Conservation (phyloP, 2,113 vertebrate genomes). For the Cephalophus harveyi region DNA sequence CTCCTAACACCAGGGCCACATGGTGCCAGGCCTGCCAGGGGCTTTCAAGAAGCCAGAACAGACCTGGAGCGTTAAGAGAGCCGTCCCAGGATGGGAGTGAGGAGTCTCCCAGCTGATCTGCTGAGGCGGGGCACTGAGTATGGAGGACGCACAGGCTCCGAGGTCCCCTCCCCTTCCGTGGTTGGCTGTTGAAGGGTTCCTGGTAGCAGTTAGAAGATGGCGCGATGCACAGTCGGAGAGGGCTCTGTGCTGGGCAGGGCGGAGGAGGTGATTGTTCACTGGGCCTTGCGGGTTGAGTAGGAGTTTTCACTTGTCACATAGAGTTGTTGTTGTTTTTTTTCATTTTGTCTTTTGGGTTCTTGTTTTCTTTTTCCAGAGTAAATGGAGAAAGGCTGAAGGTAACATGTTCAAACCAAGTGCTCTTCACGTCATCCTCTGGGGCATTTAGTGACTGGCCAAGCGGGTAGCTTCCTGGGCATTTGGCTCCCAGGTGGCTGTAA, state of each 20-base stretch:
- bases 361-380: background rate
- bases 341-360: background rate
- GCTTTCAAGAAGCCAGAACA: background rate
- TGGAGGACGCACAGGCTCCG: fast-evolving
- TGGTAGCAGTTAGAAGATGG: background rate
- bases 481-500: background rate
- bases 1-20: fast-evolving
- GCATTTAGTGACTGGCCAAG: background rate
- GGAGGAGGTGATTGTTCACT: fast-evolving
- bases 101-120: background rate
- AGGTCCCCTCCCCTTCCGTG: fast-evolving
- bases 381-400: background rate
- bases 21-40: background rate
- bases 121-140: fast-evolving
- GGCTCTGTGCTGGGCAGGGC: background rate
- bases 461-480: background rate
- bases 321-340: background rate
- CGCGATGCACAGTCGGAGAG: fast-evolving
- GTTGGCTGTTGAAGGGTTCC: background rate
- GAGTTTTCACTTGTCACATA: background rate
- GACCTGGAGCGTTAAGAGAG: no score
- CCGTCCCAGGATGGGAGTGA: no score
- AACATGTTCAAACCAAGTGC: background rate
- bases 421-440: background rate
- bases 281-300: background rate